A percentile compares a stretch with the other conserved stretches of the same genome.
Conservation (phyloP, 2,888 invertebrate species). For the Scotopteryx bipunctaria region DNA sequence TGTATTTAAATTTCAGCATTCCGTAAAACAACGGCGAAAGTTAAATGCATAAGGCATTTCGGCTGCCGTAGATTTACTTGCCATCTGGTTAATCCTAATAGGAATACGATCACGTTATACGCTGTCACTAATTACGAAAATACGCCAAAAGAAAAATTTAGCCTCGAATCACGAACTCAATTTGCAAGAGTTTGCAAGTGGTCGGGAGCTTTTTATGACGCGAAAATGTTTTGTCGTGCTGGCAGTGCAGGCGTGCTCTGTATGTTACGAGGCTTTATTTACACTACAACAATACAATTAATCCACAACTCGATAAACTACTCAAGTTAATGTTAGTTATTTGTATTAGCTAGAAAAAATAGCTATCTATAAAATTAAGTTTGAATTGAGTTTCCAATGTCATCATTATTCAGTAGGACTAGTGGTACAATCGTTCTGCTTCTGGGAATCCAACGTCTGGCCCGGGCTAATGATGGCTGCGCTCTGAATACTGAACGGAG, state of each 20-base stretch:
- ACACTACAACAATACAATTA: no score
- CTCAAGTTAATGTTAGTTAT: no score
- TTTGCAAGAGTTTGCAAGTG: conserved; percentile 23
- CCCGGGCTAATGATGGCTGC: conserved; percentile 73
- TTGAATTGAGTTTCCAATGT: conserved; percentile 57
- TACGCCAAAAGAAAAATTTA: conserved; percentile 18
- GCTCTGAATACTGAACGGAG: conserved; percentile 72
- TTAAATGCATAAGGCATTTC: conserved; percentile 74
- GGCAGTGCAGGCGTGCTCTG: conserved; percentile 5
- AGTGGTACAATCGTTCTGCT: conserved; percentile 60
- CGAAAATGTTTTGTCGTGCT: conserved; percentile 11
- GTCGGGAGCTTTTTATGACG: conserved; percentile 11
- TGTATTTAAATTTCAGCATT: conserved; percentile 82
- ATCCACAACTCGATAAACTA: no score
- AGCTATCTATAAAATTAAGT: conserved; percentile 46
- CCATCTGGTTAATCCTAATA: conserved; percentile 42
- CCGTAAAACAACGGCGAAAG: conserved; percentile 78
- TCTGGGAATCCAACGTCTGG: conserved; percentile 74
- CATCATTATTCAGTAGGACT: conserved; percentile 72
- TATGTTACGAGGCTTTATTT: no score
- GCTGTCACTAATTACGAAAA: conserved; percentile 20
- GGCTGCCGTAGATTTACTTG: conserved; percentile 54
- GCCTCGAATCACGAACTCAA: conserved; percentile 22
- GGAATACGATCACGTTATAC: conserved; percentile 31
- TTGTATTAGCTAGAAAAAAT: conserved; percentile 40